A percentile compares a stretch with the other conserved stretches of the same genome.
Conservation (phyloP, 2,797 vertebrate genomes). For the Periparus ater region DNA sequence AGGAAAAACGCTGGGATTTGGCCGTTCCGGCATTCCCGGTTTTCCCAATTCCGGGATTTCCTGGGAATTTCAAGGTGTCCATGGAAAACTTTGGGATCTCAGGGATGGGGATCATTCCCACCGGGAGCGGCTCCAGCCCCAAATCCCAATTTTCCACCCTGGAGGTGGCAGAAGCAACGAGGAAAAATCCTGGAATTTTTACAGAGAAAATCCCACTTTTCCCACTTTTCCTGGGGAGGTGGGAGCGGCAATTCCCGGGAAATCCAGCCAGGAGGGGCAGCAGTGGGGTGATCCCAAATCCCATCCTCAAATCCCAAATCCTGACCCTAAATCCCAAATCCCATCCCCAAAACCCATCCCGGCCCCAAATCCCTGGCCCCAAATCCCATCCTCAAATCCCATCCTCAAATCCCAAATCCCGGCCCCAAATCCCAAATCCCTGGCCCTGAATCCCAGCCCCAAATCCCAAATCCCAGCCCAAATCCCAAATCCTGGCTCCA, state of each 20-base stretch:
- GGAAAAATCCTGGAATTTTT: background rate
- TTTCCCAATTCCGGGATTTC: background rate
- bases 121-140: background rate
- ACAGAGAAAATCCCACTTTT: no score
- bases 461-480: background rate
- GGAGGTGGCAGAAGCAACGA: background rate
- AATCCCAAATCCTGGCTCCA: background rate
- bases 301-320: background rate
- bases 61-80: rapidly evolving
- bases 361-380: background rate
- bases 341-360: background rate
- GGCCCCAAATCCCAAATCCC: background rate
- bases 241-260: rapidly evolving
- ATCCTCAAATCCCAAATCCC: background rate
- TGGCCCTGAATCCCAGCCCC: background rate
- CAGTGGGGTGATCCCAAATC: background rate
- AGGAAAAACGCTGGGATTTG: rapidly evolving
- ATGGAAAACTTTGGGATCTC: background rate
- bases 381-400: background rate
- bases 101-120: background rate
- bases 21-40: background rate
- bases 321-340: no score
- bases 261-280: background rate
- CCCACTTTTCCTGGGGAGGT: background rate
- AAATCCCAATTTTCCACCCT: background rate